A percentile compares a stretch with the other conserved stretches of the same genome.
Conservation (phyloP, 2,113 vertebrate species). For the Plectropomus leopardus region DNA sequence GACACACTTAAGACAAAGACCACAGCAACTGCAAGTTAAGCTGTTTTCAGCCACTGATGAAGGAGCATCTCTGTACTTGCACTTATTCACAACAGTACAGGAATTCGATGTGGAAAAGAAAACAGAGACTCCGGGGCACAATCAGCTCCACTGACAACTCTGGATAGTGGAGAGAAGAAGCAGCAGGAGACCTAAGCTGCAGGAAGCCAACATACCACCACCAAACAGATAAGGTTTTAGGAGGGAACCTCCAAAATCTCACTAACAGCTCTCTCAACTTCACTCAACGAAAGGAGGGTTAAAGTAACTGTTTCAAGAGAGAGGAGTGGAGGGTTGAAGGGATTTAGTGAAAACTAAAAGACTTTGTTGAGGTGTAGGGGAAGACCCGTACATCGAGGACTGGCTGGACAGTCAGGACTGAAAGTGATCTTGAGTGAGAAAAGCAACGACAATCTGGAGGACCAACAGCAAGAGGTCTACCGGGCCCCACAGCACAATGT, state of each 20-base stretch:
- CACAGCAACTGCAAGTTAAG: slow-evolving; percentile 11
- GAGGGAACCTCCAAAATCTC: slow-evolving; percentile 21
- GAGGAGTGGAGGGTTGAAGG: neutral
- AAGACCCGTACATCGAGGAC: neutral
- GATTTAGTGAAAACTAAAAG: neutral
- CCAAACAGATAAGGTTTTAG: slow-evolving; percentile 48
- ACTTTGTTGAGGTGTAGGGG: neutral
- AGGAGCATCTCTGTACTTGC: neutral
- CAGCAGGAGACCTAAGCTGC: slow-evolving; percentile 48
- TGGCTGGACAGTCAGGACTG: slow-evolving; percentile 22
- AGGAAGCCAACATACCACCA: slow-evolving; percentile 56
- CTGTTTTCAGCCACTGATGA: slow-evolving; percentile 4
- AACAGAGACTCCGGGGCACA: slow-evolving; percentile 9
- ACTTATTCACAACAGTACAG: neutral
- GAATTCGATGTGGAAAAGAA: slow-evolving; percentile 13
- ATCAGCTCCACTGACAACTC: slow-evolving; percentile 49
- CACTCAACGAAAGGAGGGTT: neutral
- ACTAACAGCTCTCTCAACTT: slow-evolving; percentile 1
- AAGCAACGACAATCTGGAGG: slow-evolving; percentile 65
- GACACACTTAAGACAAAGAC: slow-evolving; percentile 71
- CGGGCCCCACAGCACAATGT: slow-evolving; percentile 69
- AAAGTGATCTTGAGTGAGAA: slow-evolving; percentile 16
- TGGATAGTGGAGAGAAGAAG: slow-evolving; percentile 31
- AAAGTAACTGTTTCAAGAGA: neutral
- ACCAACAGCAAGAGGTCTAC: slow-evolving; percentile 68